phyloP scores from a whole-genome alignment of 2,113 vertebrate genomes.

The Istiophorus platypterus region DNA sequence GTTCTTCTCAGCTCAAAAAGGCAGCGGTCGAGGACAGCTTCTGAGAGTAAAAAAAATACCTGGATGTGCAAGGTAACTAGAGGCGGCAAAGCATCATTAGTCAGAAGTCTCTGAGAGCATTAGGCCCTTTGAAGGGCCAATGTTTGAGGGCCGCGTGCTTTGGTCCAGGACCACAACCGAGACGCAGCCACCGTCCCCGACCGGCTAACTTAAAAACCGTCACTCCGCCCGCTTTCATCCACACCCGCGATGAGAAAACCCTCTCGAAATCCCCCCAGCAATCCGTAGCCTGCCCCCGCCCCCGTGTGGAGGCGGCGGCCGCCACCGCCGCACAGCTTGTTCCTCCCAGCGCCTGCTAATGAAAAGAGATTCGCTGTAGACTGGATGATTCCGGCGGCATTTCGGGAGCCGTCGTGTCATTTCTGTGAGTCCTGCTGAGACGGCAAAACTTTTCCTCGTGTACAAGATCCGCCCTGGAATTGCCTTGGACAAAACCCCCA shows the following conservation, averaged over 20 bases:
- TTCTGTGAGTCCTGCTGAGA: neutral
- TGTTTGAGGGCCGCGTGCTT: neutral
- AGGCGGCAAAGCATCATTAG: constrained; percentile 21
- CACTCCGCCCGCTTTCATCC: neutral
- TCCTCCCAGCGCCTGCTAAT: constrained; percentile 5
- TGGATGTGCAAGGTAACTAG: neutral
- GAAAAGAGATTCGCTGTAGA: neutral
- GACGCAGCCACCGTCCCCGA: neutral
- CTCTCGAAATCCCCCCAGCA: neutral
- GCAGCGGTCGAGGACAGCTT: neutral
- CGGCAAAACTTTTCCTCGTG: neutral
- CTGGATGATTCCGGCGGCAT: neutral
- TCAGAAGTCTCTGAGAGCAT: constrained; percentile 9
- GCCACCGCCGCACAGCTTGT: neutral
- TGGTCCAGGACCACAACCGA: neutral
- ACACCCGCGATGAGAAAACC: neutral
- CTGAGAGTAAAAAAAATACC: neutral
- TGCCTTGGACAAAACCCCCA: constrained; percentile 22
- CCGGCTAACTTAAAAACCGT: neutral
- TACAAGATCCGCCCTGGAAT: neutral
- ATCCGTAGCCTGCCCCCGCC: too few relatives aligned
- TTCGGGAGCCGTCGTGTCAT: neutral
- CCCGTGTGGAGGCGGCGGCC: too few relatives aligned
- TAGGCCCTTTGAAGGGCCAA: neutral
- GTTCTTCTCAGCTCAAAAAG: neutral